phyloP scores from a whole-genome alignment of 2,113 vertebrate genomes.

The Mobula birostris region DNA sequence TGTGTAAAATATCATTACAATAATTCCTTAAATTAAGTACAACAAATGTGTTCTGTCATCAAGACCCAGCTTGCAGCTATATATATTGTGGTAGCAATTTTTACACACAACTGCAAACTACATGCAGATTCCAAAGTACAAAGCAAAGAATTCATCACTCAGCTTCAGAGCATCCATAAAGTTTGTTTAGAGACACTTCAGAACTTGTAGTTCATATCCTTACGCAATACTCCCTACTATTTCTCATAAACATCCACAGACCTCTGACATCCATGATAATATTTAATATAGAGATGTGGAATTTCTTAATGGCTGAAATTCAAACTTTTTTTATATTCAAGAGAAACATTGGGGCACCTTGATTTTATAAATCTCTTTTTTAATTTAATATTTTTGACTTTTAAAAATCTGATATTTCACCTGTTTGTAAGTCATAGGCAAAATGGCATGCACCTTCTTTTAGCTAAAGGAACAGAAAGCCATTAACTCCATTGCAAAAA shows the following conservation, averaged over 20 bases:
- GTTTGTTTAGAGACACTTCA: neutral
- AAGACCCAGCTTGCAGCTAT: neutral
- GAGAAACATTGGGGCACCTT: neutral
- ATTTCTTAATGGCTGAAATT: neutral
- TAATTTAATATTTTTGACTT: neutral
- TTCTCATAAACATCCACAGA: neutral
- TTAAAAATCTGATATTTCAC: neutral
- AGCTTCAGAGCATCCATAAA: neutral
- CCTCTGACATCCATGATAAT: neutral
- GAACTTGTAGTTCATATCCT: neutral
- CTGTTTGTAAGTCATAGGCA: neutral
- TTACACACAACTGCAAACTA: neutral
- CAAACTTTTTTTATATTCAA: neutral
- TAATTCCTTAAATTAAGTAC: slow-evolving; percentile 1
- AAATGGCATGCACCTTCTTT: neutral
- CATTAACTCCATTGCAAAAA: too few relatives aligned
- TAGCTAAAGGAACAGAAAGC: neutral
- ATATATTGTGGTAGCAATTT: neutral
- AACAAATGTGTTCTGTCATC: slow-evolving; percentile 32
- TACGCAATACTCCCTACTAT: neutral
- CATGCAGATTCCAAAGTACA: neutral
- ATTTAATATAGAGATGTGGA: neutral
- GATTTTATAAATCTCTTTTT: neutral
- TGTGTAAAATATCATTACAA: slow-evolving; percentile 3
- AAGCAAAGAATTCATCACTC: neutral